phyloP scores from a whole-genome alignment of 1,140 invertebrate genomes.

The Linepithema humile region DNA sequence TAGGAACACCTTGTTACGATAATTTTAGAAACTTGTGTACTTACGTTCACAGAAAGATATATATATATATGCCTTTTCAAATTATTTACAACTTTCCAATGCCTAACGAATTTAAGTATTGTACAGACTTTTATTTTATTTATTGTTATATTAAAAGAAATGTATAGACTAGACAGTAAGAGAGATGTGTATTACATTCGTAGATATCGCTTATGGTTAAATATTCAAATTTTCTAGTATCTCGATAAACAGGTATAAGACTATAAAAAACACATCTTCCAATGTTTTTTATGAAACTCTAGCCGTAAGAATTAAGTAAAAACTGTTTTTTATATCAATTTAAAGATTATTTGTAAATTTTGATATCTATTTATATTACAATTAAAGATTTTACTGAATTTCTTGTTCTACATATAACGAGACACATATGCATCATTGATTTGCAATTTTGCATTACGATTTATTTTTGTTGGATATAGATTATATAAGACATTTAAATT shows the following conservation, averaged over 20 bases:
- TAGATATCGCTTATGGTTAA: background rate
- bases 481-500: too few relatives aligned
- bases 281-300: constrained; percentile 66
- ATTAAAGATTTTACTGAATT: constrained; percentile 37
- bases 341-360: constrained; percentile 71
- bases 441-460: constrained; percentile 26
- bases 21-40: constrained; percentile 37
- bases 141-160: constrained; percentile 43
- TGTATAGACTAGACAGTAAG: constrained; percentile 43
- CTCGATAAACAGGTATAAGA: constrained; percentile 58
- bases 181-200: constrained; percentile 59
- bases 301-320: constrained; percentile 54
- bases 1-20: constrained; percentile 30
- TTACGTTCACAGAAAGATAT: constrained; percentile 22
- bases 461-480: too few relatives aligned
- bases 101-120: constrained; percentile 43
- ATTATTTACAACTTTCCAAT: constrained; percentile 37
- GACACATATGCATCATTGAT: constrained; percentile 15
- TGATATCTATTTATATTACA: constrained; percentile 53
- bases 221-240: constrained; percentile 53
- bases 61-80: constrained; percentile 35
- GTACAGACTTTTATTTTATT: constrained; percentile 67
- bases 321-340: constrained; percentile 69
- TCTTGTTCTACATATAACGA: constrained; percentile 9
- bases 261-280: constrained; percentile 58